Base-by-base conservation (phyloP, 2,113 vertebrate species). In the Phylloscopus whistleri region DNA sequence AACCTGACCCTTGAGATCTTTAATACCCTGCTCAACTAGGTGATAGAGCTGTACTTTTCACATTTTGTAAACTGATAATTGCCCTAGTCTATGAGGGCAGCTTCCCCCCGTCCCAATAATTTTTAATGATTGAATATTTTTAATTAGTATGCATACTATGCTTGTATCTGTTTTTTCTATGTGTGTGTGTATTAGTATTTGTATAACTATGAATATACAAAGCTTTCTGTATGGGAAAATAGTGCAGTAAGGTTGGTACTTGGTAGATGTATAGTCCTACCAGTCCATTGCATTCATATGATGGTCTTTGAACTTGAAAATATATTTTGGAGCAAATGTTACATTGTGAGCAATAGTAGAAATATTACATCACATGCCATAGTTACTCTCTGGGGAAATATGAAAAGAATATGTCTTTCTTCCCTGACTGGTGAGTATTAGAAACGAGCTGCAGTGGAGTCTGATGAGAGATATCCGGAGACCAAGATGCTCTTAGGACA, bases 271-370 rank as follows among this genome's bases (percentile, higher is more conserved):
- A 44, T 43, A 81, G 48, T 52, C 26, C 30, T 23, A 66, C 17
- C 6, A 72, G 76, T 23, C 3, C 24, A 64, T 22, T 84, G 2
- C 9, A 51, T 63, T 78, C 12, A 15, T 31, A 18, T 43, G 3
- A 19, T 11, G 39, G 11, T 18, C 23, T 53, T 59, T 63, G 41
- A 89, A 81, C 21, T 41, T 35, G 17, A 62, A 92, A 84, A 87
- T 35, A 1, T 56, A 18, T 72, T 94, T 75, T 78, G 17, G 16
- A 94, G 52, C 13, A 86, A 64, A 53, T 6, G 2, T 37, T 84
- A 28, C 7, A 48, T 44, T 31, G 43, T 0, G 0, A 77, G 3
- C 8, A 70, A 51, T 16, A 44, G 20, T 23, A 64, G n/a, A 82
- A 84, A 51, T 17, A 22, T 64, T 51, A 28, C 17, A 52, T 28